Base-by-base conservation (phyloP, 2,113 vertebrate genomes). In the Genyomyrus donnyi region DNA sequence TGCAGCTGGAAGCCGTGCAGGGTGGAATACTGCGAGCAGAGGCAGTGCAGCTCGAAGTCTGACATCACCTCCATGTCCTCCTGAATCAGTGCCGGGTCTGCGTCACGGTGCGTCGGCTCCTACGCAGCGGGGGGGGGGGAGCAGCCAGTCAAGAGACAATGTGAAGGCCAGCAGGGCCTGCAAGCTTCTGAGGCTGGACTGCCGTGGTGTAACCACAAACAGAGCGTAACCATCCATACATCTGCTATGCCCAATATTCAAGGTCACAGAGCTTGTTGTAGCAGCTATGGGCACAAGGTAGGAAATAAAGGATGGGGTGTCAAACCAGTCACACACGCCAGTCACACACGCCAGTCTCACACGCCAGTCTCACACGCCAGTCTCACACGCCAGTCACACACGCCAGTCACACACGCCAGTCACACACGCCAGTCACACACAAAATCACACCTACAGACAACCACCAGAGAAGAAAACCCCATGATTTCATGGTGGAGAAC, bases 1-100 rank as follows among this genome's bases (percentile, higher is more conserved):
- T 97, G 96, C 91, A 99, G 96, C 88, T 94, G 96, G 94, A 97
- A 99, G 39, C 93, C 94, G 90, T 90, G 91, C 92, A 99, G 93
- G 62, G 96, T 95, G 48, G 93, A 93, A 93, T 98, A 99, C 77
- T 98, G 97, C 93, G 96, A 96, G 93, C 98, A 99, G 90, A 99
- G 96, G 74, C 95, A 93, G 93, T 99, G 97, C 85, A 99, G 95
- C 91, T 99, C 98, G 94, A 99, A 99, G 94, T 99, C 98, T 53
- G 98, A 98, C 98, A 99, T 99, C 89, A 98, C 97, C 90, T 97
- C 96, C 98, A 99, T 99, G 93, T 99, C 98, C 95, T 99, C 98
- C 91, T 97, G 97, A 93, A 99, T 98, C 88, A 99, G 95, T 90
- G 96, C 96, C 50, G 98, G 95, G 27, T 97, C 95, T 13, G 98